Percentiles rank a stretch among this genome's conserved stretches.
These are phyloP conservation scores for Micromesistius poutassou DNA, from an alignment of 2,797 vertebrate genomes.

Conservation along the genomic window DNA sequence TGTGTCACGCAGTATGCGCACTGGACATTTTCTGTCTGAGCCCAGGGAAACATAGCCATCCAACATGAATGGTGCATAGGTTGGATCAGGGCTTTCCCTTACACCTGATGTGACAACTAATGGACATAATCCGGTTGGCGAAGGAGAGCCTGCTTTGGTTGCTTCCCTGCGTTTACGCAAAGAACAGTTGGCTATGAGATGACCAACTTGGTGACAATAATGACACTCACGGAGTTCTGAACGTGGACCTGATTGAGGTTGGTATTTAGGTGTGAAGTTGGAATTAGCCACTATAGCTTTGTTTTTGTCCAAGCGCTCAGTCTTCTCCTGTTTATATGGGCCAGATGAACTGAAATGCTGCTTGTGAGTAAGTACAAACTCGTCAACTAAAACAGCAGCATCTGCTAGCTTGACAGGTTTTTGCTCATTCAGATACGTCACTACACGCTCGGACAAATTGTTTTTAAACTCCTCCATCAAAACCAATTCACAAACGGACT, in stretches of 20 bases:
- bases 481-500: too few relatives aligned
- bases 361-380: neutral
- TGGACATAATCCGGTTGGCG: neutral
- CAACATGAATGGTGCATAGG: constrained; percentile 1
- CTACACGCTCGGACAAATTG: neutral
- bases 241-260: neutral
- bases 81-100: neutral
- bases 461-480: constrained; percentile 19
- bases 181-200: constrained; percentile 10
- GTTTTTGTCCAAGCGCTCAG: too few relatives aligned
- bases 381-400: constrained; percentile 7
- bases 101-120: too few relatives aligned
- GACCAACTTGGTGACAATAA: constrained; percentile 10
- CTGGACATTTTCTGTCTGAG: too few relatives aligned
- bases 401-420: constrained; percentile 8
- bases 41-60: neutral
- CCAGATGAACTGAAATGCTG: too few relatives aligned
- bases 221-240: constrained; percentile 12
- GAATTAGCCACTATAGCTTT: too few relatives aligned
- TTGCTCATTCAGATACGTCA: constrained; percentile 8
- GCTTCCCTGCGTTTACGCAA: neutral
- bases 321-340: too few relatives aligned
- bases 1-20: too few relatives aligned
- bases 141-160: too few relatives aligned
- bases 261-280: too few relatives aligned